Conservation (phyloP, 2,888 invertebrate genomes). For the Drosophila emarginata region DNA sequence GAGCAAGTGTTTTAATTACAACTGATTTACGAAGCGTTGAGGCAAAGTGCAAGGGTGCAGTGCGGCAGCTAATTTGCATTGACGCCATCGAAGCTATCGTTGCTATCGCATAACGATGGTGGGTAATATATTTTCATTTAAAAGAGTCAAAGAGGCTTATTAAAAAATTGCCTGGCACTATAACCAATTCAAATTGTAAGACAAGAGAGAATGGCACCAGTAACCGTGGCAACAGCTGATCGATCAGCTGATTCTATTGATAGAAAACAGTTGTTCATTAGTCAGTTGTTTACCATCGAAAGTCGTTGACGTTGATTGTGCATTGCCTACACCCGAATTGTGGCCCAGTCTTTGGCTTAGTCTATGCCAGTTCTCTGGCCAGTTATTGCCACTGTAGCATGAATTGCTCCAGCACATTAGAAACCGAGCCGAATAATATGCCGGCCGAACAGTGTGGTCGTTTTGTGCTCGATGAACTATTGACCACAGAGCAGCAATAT, state of each 20-base stretch:
- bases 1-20: constrained; percentile 65
- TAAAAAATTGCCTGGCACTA: not conserved
- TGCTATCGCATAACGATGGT: not conserved
- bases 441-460: constrained; percentile 29
- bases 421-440: not conserved
- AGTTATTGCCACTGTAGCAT: constrained; percentile 6
- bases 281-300: not conserved
- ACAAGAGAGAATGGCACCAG: not conserved
- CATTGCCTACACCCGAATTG: not conserved
- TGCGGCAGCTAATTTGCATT: constrained; percentile 53
- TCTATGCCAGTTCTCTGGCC: constrained; percentile 13
- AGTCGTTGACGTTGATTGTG: not conserved
- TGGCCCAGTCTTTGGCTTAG: not conserved
- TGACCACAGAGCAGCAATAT: constrained; percentile 47
- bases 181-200: not conserved
- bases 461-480: constrained; percentile 36
- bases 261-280: constrained; percentile 28
- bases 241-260: not conserved
- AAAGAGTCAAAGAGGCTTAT: constrained; percentile 22
- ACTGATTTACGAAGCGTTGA: constrained; percentile 59
- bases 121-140: constrained; percentile 65
- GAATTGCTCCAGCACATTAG: not conserved
- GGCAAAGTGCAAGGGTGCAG: constrained; percentile 8
- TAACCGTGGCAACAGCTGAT: too few relatives aligned
- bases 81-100: not conserved